Conservation (phyloP, 2,113 vertebrate species). For the Alexandromys fortis region DNA sequence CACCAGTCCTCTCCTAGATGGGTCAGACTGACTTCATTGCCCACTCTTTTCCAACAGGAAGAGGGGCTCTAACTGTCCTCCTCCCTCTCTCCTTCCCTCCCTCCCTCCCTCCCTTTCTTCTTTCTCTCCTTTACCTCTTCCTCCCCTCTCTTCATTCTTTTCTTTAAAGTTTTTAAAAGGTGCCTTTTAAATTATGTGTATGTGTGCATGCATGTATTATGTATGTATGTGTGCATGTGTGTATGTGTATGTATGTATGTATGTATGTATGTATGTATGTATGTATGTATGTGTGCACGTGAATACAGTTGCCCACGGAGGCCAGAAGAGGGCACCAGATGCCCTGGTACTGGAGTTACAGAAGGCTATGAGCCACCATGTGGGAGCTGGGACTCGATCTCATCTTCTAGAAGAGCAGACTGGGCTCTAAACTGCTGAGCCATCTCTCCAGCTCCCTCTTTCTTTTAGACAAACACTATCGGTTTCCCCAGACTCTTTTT, state of each 20-base stretch:
- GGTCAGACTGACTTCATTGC: neutral
- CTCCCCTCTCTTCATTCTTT: neutral
- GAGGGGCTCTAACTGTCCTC: neutral
- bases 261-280: neutral
- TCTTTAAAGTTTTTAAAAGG: neutral
- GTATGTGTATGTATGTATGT: neutral
- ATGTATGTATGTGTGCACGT: neutral
- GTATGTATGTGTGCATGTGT: neutral
- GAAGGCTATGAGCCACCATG: neutral
- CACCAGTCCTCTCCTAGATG: accelerated
- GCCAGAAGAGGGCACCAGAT: neutral
- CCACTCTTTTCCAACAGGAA: neutral
- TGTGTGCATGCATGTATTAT: too few relatives aligned
- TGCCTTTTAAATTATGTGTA: neutral
- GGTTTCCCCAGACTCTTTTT: neutral
- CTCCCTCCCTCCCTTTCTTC: accelerated
- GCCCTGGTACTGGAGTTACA: neutral
- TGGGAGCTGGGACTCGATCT: neutral
- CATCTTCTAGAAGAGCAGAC: neutral
- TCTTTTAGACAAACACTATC: neutral
- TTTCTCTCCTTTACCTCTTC: too few relatives aligned
- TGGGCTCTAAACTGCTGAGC: neutral
- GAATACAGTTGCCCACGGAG: neutral
- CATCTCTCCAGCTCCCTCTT: neutral
- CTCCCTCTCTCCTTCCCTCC: neutral